Evolutionary conservation across 35 echinoderm and acorn worm species (phyloP), one percentile per base, ranked within the genome.

Genomic region (Apostichopus californicus): DNA sequence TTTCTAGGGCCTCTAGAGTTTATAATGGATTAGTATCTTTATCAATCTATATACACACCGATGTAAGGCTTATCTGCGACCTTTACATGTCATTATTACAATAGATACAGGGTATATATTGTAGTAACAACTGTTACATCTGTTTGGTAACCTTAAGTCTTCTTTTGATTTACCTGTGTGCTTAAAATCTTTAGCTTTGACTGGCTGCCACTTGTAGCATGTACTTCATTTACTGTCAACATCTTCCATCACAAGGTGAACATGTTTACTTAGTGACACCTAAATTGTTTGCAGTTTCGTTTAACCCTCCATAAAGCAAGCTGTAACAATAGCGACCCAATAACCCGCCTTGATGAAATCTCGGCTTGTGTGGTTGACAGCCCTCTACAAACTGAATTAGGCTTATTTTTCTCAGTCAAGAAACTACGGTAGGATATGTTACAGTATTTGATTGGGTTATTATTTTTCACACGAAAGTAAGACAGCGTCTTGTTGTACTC

Each of bases 241-340:
- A 22, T 75, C 71, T 75, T 75, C 71, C 71, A 75, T 75, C 71
- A 75, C 71, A 20, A 75, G 17, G 17, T 75, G 71, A 75, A 18
- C 14, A 7, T 75, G 71, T 75, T 75, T 75, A 22, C 20, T 75
- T 75, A 18, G 71, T 75, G 71, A 75, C 71, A 75, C 71, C 71
- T 75, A 20, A 75, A 75, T 20, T 75, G 71, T 75, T 75, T 75
- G 71, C 71, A 75, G 71, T 75, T 75, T 75, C 20, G 71, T 75
- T 75, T 75, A 75, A 18, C 71, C 71, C 71, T 20, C 71, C 15
- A 75, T 75, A 75, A 75, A 75, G 71, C 71, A 75, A n/a, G n/a
- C 71, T 75, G 17, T 75, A 75, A 75, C 12, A 75, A 18, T 18
- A 75, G 21, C 17, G 71, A 75, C 71, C 71, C 71, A 75, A 75